These are phyloP conservation scores for Drymonia ruficornis DNA, from an alignment of 2,888 invertebrate genomes.

Conservation along the genomic window DNA sequence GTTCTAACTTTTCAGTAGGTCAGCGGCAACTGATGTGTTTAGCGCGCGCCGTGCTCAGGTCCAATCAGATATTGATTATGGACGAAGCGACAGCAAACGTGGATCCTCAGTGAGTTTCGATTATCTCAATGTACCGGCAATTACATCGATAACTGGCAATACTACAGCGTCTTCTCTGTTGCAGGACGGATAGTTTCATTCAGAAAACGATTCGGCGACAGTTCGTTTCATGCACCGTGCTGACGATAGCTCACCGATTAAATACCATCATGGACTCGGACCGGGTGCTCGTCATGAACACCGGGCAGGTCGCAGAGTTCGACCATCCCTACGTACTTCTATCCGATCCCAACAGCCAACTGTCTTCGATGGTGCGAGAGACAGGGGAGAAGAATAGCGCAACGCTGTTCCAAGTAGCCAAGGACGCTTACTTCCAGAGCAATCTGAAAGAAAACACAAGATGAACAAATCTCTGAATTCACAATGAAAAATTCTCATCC, in stretches of 20 bases:
- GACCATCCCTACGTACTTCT: constrained; percentile 86
- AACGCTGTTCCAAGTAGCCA: constrained; percentile 75
- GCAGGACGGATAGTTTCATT: constrained; percentile 91
- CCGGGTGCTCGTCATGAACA: constrained; percentile 88
- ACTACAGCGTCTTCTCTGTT: constrained; percentile 21
- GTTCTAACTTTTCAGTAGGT: constrained; percentile 94
- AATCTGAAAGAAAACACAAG: constrained; percentile 63
- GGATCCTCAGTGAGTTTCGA: constrained; percentile 88
- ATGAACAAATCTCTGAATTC: constrained; percentile 33
- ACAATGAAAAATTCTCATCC: background rate
- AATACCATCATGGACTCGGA: constrained; percentile 97
- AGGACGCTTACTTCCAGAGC: constrained; percentile 67
- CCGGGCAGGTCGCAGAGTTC: constrained; percentile 86
- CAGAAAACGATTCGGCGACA: constrained; percentile 92
- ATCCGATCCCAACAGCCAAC: constrained; percentile 78
- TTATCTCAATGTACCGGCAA: background rate
- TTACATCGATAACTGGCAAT: background rate
- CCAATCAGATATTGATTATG: constrained; percentile 93
- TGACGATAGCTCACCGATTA: constrained; percentile 96
- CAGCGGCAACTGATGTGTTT: constrained; percentile 95
- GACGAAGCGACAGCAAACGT: constrained; percentile 98
- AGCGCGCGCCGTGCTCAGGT: constrained; percentile 93
- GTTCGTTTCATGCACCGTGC: constrained; percentile 92
- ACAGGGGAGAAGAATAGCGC: constrained; percentile 84
- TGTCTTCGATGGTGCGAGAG: constrained; percentile 84